phyloP scores from a whole-genome alignment of 2,888 invertebrate species.

The Spisula solida region DNA sequence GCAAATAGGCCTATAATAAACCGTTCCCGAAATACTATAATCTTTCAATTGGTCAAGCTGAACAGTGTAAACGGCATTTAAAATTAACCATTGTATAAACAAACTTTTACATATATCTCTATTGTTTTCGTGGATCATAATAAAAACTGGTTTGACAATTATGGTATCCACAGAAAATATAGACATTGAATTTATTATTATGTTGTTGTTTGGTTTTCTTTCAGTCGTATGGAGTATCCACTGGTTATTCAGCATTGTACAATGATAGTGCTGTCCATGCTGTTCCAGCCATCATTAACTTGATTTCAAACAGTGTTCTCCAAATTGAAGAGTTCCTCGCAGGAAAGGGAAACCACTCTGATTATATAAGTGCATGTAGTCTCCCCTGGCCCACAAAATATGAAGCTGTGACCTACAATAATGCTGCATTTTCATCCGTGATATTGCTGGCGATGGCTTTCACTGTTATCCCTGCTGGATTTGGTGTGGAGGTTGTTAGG shows the following conservation, averaged over 20 bases:
- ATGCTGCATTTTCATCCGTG: constrained; percentile 92
- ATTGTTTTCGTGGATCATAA: too few relatives aligned
- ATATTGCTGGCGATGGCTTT: constrained; percentile 94
- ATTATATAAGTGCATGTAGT: constrained; percentile 64
- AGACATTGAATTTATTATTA: neutral
- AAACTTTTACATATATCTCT: too few relatives aligned
- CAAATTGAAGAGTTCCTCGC: constrained; percentile 47
- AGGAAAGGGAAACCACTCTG: constrained; percentile 37
- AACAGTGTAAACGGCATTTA: too few relatives aligned
- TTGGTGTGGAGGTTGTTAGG: constrained; percentile 94
- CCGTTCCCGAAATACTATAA: too few relatives aligned
- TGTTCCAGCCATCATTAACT: constrained; percentile 90
- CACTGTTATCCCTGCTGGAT: constrained; percentile 92
- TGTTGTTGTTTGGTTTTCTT: neutral
- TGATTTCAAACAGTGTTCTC: constrained; percentile 78
- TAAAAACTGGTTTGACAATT: too few relatives aligned
- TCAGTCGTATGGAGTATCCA: constrained; percentile 6
- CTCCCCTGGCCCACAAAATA: constrained; percentile 77
- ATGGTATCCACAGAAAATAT: too few relatives aligned
- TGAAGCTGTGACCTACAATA: constrained; percentile 89
- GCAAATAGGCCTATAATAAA: too few relatives aligned
- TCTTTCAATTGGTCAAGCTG: too few relatives aligned
- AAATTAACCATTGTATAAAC: too few relatives aligned
- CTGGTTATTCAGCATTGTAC: constrained; percentile 80
- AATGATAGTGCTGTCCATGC: constrained; percentile 94